Percentiles rank a stretch among this genome's conserved stretches.
phyloP scores from a whole-genome alignment of 2,888 invertebrate genomes.

The Sarcophaga rosellei region DNA sequence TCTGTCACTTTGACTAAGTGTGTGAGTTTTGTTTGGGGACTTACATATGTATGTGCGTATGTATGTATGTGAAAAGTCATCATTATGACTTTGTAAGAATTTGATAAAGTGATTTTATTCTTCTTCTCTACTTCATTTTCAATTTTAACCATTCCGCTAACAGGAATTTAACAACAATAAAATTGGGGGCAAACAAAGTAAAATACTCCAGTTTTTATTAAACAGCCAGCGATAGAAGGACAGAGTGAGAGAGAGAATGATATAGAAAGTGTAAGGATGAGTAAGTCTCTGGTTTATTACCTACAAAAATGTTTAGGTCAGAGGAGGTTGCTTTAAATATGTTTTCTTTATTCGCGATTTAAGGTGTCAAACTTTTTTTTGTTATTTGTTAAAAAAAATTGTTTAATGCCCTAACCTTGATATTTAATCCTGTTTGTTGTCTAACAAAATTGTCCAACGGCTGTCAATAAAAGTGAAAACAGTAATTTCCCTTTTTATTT shows the following conservation, averaged over 20 bases:
- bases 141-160: not conserved
- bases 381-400: not conserved
- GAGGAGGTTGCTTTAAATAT: too few species aligned
- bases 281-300: too few species aligned
- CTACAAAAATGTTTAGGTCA: too few species aligned
- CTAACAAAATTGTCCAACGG: not conserved
- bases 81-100: slow-evolving; percentile 39
- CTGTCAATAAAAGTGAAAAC: slow-evolving; percentile 5
- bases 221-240: not conserved
- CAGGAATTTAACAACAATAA: slow-evolving; percentile 31
- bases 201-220: slow-evolving; percentile 26
- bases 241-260: not conserved
- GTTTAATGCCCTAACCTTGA: slow-evolving; percentile 15
- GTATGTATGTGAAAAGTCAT: not conserved
- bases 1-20: not conserved
- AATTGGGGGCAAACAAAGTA: not conserved
- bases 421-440: not conserved
- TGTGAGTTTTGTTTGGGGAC: slow-evolving; percentile 1
- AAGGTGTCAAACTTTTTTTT: slow-evolving; percentile 13
- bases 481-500: slow-evolving; percentile 52
- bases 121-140: slow-evolving; percentile 38
- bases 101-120: slow-evolving; percentile 44
- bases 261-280: not conserved
- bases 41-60: not conserved
- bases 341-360: not conserved